Base-by-base conservation (phyloP, 2,113 vertebrate genomes). In the Nothoprocta perdicaria region DNA sequence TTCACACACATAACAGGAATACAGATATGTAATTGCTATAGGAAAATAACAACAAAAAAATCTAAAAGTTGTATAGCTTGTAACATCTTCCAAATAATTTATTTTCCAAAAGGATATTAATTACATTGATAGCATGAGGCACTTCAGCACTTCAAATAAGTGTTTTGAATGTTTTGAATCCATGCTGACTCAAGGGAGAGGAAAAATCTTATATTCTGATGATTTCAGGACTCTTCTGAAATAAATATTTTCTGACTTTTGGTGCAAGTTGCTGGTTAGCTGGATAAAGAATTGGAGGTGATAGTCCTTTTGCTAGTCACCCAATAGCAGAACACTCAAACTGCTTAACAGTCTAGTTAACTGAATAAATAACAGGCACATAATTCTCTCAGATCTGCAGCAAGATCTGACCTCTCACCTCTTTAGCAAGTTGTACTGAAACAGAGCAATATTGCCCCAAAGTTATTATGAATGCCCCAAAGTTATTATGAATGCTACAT, bases 31-130 rank as follows among this genome's bases (percentile, higher is more conserved):
- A 5, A 43, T 19, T 61, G 57, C 18, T 73, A 18, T 5, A 62
- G 41, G 6, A 93, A 88, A 91, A 48, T 12, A 58, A 78, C 73
- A n/a, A 69, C 66, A 88, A 93, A 91, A 41, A 14, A 58, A 43
- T 10, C n/a, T 29, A 58, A 81, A 84, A 24, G 43, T 50, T 5
- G 22, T 14, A 71, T 41, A 72, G 71, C 22, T 75, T 93, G 23
- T 67, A 71, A 50, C 22, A 55, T 55, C 26, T 46, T 31, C 1
- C 33, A 27, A 80, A 19, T 10, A 69, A 4, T 27, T 38, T 65
- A 57, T 23, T 31, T 27, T 8, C 7, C 29, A 24, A 43, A 3
- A 22, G 26, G 4, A 57, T 60, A 75, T 92, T 75, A 72, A 13
- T 38, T 76, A 60, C 62, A n/a, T 63, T 53, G 50, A 80, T 76